Percentiles rank a stretch among this genome's conserved stretches.
phyloP scores from a whole-genome alignment of 2,888 invertebrate species.

The Idaea aversata region DNA sequence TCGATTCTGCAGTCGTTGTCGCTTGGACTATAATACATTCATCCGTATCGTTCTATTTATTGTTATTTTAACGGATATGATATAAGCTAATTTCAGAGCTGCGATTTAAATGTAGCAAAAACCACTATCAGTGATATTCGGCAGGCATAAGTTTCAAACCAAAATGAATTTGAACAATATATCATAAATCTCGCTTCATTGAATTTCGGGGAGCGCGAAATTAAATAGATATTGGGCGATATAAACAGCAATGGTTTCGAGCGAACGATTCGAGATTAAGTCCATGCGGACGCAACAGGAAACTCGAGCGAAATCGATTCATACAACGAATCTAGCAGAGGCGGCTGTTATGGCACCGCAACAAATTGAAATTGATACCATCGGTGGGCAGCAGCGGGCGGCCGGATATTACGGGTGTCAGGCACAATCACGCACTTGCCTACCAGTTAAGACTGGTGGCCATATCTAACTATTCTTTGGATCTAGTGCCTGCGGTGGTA shows the following conservation, averaged over 20 bases:
- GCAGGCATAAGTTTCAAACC: slow-evolving; percentile 15
- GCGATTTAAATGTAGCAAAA: slow-evolving; percentile 5
- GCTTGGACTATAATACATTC: slow-evolving; percentile 17
- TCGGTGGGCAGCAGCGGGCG: slow-evolving; percentile 66
- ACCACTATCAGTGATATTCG: slow-evolving; percentile 4
- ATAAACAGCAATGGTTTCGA: slow-evolving; percentile 57
- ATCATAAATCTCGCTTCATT: slow-evolving; percentile 45
- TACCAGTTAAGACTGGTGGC: slow-evolving; percentile 35
- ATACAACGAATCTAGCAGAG: slow-evolving; percentile 69
- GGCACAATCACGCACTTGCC: slow-evolving; percentile 72
- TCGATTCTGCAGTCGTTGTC: slow-evolving; percentile 36
- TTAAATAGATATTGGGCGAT: slow-evolving; percentile 48
- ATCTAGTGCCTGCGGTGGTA: slow-evolving; percentile 30
- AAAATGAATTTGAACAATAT: slow-evolving; percentile 29
- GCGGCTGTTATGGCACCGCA: slow-evolving; percentile 70
- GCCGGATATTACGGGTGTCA: slow-evolving; percentile 79
- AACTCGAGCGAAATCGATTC: slow-evolving; percentile 74
- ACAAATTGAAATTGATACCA: slow-evolving; percentile 80
- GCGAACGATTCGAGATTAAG: slow-evolving; percentile 67
- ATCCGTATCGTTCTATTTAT: slow-evolving; percentile 8
- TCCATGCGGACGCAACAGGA: slow-evolving; percentile 71
- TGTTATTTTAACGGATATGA: slow-evolving; percentile 12
- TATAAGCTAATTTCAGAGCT: slow-evolving; percentile 11
- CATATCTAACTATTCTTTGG: slow-evolving; percentile 50
- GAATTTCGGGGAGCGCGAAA: slow-evolving; percentile 49